A percentile compares a stretch with the other conserved stretches of the same genome.
phyloP scores from a whole-genome alignment of 2,113 vertebrate species.

The Tilapia sparmanii region DNA sequence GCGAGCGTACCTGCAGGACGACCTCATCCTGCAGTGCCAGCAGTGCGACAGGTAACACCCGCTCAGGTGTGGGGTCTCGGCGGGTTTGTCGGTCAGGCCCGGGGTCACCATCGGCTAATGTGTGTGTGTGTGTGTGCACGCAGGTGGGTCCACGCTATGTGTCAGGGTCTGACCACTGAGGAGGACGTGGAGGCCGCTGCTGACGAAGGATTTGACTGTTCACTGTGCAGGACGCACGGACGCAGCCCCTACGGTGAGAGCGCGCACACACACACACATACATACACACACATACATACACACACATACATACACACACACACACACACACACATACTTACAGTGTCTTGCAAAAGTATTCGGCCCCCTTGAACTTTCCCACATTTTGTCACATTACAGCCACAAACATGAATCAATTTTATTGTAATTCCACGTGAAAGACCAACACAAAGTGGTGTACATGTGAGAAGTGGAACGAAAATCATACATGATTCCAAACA shows the following conservation, averaged over 20 bases:
- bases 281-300: rapidly evolving
- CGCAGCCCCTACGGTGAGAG: constrained; percentile 72
- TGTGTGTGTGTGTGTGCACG: neutral
- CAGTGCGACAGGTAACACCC: constrained; percentile 87
- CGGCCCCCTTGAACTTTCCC: too few species aligned
- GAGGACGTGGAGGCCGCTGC: constrained; percentile 89
- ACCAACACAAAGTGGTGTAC: too few species aligned
- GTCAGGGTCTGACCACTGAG: constrained; percentile 86
- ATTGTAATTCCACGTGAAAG: too few species aligned
- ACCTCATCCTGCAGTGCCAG: constrained; percentile 90
- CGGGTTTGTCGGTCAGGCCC: neutral
- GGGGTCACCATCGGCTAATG: neutral
- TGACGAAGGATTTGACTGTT: constrained; percentile 91
- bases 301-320: too few species aligned
- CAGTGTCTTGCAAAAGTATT: too few species aligned
- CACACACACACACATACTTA: too few species aligned
- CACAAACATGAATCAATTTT: too few species aligned
- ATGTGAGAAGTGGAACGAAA: too few species aligned
- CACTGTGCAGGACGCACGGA: constrained; percentile 81
- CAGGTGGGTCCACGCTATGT: constrained; percentile 95
- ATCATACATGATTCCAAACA: too few species aligned
- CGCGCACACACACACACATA: rapidly evolving
- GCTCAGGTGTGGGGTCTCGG: neutral
- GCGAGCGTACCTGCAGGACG: constrained; percentile 80
- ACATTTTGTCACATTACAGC: too few species aligned